Conservation (phyloP, 2,888 invertebrate genomes). For the Tipula vernalis region DNA sequence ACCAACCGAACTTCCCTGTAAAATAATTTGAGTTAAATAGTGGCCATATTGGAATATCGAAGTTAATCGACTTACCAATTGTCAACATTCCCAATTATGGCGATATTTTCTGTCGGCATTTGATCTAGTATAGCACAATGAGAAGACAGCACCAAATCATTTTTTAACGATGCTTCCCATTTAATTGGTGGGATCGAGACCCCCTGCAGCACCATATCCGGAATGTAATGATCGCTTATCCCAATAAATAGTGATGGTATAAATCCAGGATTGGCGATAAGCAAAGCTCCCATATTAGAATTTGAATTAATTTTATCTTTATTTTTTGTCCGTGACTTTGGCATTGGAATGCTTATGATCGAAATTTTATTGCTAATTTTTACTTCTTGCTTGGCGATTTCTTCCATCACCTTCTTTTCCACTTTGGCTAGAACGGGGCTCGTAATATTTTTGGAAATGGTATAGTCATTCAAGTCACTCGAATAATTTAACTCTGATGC, state of each 20-base stretch:
- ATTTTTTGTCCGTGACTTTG: conserved; percentile 31
- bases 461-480: conserved; percentile 29
- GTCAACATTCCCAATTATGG: conserved; percentile 67
- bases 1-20: conserved; percentile 42
- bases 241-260: conserved; percentile 48
- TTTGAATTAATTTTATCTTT: background rate
- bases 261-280: conserved; percentile 35
- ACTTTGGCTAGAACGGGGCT: background rate
- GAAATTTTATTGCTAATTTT: conserved; percentile 24
- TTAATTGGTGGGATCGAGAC: conserved; percentile 41
- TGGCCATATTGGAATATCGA: background rate
- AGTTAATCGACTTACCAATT: conserved; percentile 49
- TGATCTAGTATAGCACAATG: conserved; percentile 48
- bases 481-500: conserved; percentile 56
- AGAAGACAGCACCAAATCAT: conserved; percentile 40
- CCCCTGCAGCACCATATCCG: conserved; percentile 66
- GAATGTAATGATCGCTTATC: conserved; percentile 51
- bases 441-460: background rate
- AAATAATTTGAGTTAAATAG: conserved; percentile 15
- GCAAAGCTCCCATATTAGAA: conserved; percentile 22
- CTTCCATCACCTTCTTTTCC: conserved; percentile 12
- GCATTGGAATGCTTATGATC: conserved; percentile 47
- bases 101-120: conserved; percentile 63
- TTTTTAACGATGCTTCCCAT: conserved; percentile 45
- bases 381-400: conserved; percentile 14